A percentile compares a stretch with the other conserved stretches of the same genome.
Conservation (phyloP, 1,140 invertebrate species). For the Conopomorpha cramerella region DNA sequence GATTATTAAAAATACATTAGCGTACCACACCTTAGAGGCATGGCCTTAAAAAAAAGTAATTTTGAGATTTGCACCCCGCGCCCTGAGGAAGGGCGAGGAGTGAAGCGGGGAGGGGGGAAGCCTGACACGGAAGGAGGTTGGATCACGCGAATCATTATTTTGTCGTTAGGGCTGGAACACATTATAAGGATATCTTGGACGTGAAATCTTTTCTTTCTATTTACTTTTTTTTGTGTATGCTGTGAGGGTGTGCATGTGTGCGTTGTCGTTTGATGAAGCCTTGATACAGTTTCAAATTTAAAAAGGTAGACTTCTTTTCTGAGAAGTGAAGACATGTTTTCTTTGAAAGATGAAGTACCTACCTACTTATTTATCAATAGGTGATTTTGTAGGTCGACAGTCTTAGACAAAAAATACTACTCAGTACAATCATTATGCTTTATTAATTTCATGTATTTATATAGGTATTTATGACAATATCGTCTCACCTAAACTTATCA, state of each 20-base stretch:
- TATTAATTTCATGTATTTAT: slow-evolving; percentile 64
- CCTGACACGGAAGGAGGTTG: slow-evolving; percentile 44
- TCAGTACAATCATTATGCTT: slow-evolving; percentile 60
- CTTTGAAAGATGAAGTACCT: too few relatives aligned
- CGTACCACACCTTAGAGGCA: slow-evolving; percentile 49
- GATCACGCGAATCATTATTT: slow-evolving; percentile 57
- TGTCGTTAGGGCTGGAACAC: slow-evolving; percentile 42
- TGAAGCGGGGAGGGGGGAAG: too few relatives aligned
- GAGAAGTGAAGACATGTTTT: too few relatives aligned
- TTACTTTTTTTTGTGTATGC: too few relatives aligned
- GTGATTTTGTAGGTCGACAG: too few relatives aligned
- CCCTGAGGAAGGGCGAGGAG: slow-evolving; percentile 6
- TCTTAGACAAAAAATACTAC: too few relatives aligned
- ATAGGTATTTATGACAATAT: slow-evolving; percentile 65
- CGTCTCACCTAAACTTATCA: slow-evolving; percentile 63
- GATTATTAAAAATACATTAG: slow-evolving; percentile 61
- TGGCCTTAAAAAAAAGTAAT: slow-evolving; percentile 48
- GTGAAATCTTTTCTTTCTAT: too few relatives aligned
- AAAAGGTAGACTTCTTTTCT: too few relatives aligned
- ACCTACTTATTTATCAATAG: too few relatives aligned
- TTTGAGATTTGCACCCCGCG: slow-evolving; percentile 34
- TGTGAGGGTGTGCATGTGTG: too few relatives aligned
- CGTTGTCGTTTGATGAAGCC: too few relatives aligned
- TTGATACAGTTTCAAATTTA: too few relatives aligned
- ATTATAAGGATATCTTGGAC: slow-evolving; percentile 23